These are phyloP conservation scores for Drosophila colorata DNA, from an alignment of 2,888 invertebrate species.

Conservation along the genomic window DNA sequence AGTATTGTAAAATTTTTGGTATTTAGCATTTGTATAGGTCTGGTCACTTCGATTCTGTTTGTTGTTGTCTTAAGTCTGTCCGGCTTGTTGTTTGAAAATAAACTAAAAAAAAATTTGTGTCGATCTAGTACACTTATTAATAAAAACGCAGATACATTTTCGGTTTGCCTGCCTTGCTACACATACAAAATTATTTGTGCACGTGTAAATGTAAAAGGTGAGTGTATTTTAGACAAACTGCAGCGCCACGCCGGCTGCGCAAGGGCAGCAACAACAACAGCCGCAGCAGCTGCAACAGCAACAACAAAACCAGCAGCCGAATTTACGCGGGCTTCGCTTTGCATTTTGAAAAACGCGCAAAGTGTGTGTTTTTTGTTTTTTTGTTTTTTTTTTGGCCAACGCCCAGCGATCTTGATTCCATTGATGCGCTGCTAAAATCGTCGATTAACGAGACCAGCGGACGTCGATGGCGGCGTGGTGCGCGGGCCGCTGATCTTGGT, in stretches of 20 bases:
- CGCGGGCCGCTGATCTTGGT: slow-evolving; percentile 77
- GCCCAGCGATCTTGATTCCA: slow-evolving; percentile 65
- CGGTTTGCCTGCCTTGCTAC: slow-evolving; percentile 32
- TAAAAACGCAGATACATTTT: slow-evolving; percentile 27
- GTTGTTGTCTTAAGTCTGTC: slow-evolving; percentile 42
- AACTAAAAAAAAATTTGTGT: slow-evolving; percentile 10
- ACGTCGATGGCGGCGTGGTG: slow-evolving; percentile 10
- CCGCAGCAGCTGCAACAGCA: neutral
- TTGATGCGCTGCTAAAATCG: slow-evolving; percentile 34
- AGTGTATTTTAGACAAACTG: slow-evolving; percentile 17
- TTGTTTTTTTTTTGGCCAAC: slow-evolving; percentile 43
- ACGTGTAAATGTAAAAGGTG: slow-evolving; percentile 62
- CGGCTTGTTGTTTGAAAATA: slow-evolving; percentile 51
- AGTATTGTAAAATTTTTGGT: neutral
- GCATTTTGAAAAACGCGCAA: slow-evolving; percentile 32
- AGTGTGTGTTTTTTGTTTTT: neutral
- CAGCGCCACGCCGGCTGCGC: neutral
- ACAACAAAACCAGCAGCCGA: neutral
- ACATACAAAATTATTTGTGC: slow-evolving; percentile 59
- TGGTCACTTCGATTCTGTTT: slow-evolving; percentile 32
- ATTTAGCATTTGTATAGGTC: neutral
- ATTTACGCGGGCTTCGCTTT: slow-evolving; percentile 47
- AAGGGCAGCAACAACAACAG: slow-evolving; percentile 2
- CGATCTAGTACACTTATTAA: slow-evolving; percentile 45
- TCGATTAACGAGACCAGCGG: slow-evolving; percentile 51